Percentiles rank a stretch among this genome's conserved stretches.
phyloP scores from a whole-genome alignment of 2,113 vertebrate genomes.

The Syngnathus floridae region DNA sequence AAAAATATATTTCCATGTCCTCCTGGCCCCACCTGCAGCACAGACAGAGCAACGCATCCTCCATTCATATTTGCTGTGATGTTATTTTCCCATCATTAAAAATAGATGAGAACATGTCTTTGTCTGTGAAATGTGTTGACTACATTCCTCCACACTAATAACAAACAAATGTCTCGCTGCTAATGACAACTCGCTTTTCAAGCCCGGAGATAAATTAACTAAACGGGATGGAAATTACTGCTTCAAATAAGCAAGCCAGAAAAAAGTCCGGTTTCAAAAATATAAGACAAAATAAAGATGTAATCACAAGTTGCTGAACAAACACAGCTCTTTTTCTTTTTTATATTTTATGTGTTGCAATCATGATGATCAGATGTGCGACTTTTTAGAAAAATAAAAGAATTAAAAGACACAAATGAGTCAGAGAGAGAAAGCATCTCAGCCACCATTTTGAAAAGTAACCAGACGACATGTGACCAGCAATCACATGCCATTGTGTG shows the following conservation, averaged over 20 bases:
- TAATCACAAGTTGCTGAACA: no score
- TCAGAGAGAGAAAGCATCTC: neutral
- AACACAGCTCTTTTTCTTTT: neutral
- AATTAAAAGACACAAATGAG: neutral
- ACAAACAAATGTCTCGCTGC: slow-evolving; percentile 14
- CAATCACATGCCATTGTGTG: neutral
- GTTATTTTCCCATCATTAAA: slow-evolving; percentile 32
- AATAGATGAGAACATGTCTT: slow-evolving; percentile 42
- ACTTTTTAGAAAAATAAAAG: neutral
- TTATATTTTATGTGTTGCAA: no score
- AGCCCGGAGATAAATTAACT: slow-evolving; percentile 6
- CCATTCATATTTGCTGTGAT: neutral
- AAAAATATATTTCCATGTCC: slow-evolving; percentile 28
- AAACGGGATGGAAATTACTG: neutral
- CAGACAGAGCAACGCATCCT: slow-evolving; percentile 33
- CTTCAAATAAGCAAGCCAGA: neutral
- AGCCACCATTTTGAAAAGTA: neutral
- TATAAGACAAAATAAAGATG: no score
- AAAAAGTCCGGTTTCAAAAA: neutral
- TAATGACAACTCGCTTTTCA: slow-evolving; percentile 11
- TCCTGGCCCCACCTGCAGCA: slow-evolving; percentile 59
- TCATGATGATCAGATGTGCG: neutral
- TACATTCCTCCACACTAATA: slow-evolving; percentile 13
- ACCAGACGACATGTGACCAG: neutral
- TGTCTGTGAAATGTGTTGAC: slow-evolving; percentile 29